Percentiles rank a stretch among this genome's conserved stretches.
Conservation (phyloP, 2,797 vertebrate genomes). For the Pseudopleuronectes americanus region DNA sequence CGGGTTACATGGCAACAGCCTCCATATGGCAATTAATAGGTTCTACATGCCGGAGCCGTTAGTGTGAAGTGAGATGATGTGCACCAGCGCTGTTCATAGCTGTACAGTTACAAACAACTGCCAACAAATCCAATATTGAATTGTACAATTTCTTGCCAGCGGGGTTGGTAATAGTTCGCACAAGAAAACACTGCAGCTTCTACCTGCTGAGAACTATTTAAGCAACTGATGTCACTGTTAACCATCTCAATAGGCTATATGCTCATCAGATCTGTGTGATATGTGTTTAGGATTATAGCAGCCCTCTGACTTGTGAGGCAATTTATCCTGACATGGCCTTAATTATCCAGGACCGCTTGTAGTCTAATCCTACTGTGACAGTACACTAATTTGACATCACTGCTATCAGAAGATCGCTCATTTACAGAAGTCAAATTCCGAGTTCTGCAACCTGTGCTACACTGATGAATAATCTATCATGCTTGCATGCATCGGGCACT, state of each 20-base stretch:
- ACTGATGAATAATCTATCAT: slow-evolving; percentile 28
- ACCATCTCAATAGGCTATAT: background rate
- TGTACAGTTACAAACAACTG: slow-evolving; percentile 21
- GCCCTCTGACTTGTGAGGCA: slow-evolving; percentile 30
- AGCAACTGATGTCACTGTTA: slow-evolving; percentile 29
- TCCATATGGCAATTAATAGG: slow-evolving; percentile 67
- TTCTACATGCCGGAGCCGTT: slow-evolving; percentile 53
- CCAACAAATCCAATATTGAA: slow-evolving; percentile 33
- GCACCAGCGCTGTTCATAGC: slow-evolving; percentile 28
- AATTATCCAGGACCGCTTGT: slow-evolving; percentile 50
- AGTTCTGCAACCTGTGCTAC: background rate
- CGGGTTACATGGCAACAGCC: slow-evolving; percentile 57
- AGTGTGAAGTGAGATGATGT: slow-evolving; percentile 50
- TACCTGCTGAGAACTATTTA: slow-evolving; percentile 24
- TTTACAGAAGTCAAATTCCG: slow-evolving; percentile 35
- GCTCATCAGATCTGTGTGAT: slow-evolving; percentile 13
- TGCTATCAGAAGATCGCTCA: slow-evolving; percentile 29
- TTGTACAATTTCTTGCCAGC: slow-evolving; percentile 5
- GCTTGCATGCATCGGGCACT: slow-evolving; percentile 9
- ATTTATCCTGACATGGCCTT: slow-evolving; percentile 52
- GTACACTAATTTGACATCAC: slow-evolving; percentile 31
- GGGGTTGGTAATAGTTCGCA: background rate
- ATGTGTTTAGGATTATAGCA: slow-evolving; percentile 46
- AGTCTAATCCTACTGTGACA: slow-evolving; percentile 40
- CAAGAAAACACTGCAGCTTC: slow-evolving; percentile 2